Conservation (phyloP, 2,888 invertebrate species). For the Antheraea yamamai region DNA sequence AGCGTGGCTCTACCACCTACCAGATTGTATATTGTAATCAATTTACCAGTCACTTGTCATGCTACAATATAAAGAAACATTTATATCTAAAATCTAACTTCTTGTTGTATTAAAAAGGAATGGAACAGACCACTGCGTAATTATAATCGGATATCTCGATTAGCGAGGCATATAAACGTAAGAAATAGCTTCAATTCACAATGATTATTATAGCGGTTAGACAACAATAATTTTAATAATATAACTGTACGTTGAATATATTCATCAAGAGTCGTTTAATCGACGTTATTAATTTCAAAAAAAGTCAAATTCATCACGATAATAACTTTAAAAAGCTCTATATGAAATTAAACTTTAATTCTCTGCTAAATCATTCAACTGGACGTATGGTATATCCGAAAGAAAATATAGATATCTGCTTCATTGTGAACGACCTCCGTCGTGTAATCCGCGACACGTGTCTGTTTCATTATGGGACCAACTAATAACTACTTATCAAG, state of each 20-base stretch:
- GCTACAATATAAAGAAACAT: no score
- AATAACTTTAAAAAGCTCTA: constrained; percentile 59
- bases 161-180: no score
- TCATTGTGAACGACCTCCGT: constrained; percentile 46
- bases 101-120: no score
- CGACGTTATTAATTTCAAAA: constrained; percentile 54
- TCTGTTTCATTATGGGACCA: constrained; percentile 70
- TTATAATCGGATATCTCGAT: no score
- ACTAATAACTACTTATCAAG: constrained; percentile 76
- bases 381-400: constrained; percentile 22
- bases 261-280: constrained; percentile 52
- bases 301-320: constrained; percentile 60
- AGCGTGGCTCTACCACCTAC: no score
- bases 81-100: no score
- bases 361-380: constrained; percentile 32
- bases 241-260: background rate
- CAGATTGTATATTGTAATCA: no score
- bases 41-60: no score
- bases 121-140: no score
- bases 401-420: constrained; percentile 48
- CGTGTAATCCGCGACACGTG: constrained; percentile 72
- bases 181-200: no score
- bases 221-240: no score
- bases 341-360: constrained; percentile 62
- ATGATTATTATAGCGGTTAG: no score